phyloP scores from a whole-genome alignment of 2,113 vertebrate species.

The Gasterosteus nipponicus region DNA sequence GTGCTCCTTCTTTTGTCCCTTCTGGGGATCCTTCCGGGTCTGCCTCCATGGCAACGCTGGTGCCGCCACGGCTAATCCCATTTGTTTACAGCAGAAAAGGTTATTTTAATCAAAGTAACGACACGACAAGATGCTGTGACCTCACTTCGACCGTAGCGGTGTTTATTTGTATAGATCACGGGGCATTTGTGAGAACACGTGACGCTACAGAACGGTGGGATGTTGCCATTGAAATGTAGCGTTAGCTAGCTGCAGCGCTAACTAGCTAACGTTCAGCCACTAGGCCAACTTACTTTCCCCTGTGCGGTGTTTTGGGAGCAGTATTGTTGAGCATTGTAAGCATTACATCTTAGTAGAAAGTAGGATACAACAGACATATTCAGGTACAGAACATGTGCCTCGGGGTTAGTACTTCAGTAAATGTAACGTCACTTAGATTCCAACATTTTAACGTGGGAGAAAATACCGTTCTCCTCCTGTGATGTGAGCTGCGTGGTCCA shows the following conservation, averaged over 20 bases:
- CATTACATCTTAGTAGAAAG: not conserved
- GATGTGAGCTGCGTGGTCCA: slow-evolving; percentile 21
- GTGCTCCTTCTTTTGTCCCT: slow-evolving; percentile 22
- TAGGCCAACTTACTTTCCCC: too few species aligned
- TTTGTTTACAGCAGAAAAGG: not conserved
- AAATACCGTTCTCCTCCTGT: not conserved
- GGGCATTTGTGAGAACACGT: not conserved
- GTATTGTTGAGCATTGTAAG: too few species aligned
- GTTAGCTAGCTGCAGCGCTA: not conserved
- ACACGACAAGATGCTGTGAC: not conserved
- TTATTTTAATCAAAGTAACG: not conserved
- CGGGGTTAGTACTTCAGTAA: not conserved
- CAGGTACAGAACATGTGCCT: not conserved
- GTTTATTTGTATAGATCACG: rapidly evolving
- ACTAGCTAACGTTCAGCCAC: not conserved
- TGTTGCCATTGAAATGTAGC: not conserved
- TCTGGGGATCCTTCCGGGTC: slow-evolving; percentile 3
- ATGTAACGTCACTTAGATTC: not conserved
- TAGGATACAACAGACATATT: not conserved
- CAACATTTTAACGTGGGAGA: not conserved
- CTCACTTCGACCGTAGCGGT: rapidly evolving
- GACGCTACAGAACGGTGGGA: not conserved
- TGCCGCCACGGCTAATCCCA: not conserved
- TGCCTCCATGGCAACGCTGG: slow-evolving; percentile 48
- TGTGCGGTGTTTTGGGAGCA: too few species aligned